A percentile compares a stretch with the other conserved stretches of the same genome.
Conservation (phyloP, 37 sponge, comb jelly and placozoan genomes). For the Chondrosia reniformis region DNA sequence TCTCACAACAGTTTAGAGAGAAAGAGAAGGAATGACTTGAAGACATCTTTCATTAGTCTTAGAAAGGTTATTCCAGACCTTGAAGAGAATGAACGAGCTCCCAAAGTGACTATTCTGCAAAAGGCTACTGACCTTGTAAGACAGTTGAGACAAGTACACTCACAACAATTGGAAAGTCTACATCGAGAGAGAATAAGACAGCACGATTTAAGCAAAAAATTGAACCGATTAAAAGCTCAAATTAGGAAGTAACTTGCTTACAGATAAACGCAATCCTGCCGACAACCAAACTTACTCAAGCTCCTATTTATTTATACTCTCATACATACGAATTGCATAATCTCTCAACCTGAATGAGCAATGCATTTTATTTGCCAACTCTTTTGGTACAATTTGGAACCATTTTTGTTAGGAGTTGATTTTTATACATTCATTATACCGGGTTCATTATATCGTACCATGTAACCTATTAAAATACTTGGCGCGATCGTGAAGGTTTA, state of each 20-base stretch:
- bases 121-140: slow-evolving; percentile 64
- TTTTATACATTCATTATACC: too few relatives aligned
- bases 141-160: slow-evolving; percentile 18
- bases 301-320: too few relatives aligned
- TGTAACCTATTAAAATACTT: too few relatives aligned
- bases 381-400: too few relatives aligned
- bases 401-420: too few relatives aligned
- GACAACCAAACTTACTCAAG: not conserved
- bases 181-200: slow-evolving; percentile 40
- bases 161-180: slow-evolving; percentile 1
- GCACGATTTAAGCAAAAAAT: slow-evolving; percentile 10
- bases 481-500: too few relatives aligned
- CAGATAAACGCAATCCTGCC: not conserved
- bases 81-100: slow-evolving; percentile 78
- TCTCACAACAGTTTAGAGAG: slow-evolving; percentile 77
- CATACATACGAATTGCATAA: too few relatives aligned
- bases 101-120: slow-evolving; percentile 75
- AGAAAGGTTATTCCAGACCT: slow-evolving; percentile 66
- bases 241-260: not conserved
- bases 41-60: slow-evolving; percentile 46
- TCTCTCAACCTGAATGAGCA: too few relatives aligned
- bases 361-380: too few relatives aligned
- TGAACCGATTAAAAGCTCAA: not conserved
- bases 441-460: too few relatives aligned
- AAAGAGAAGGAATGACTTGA: slow-evolving; percentile 78